A percentile compares a stretch with the other conserved stretches of the same genome.
These are phyloP conservation scores for Alosa alosa DNA, from an alignment of 2,113 vertebrate species.

Conservation along the genomic window DNA sequence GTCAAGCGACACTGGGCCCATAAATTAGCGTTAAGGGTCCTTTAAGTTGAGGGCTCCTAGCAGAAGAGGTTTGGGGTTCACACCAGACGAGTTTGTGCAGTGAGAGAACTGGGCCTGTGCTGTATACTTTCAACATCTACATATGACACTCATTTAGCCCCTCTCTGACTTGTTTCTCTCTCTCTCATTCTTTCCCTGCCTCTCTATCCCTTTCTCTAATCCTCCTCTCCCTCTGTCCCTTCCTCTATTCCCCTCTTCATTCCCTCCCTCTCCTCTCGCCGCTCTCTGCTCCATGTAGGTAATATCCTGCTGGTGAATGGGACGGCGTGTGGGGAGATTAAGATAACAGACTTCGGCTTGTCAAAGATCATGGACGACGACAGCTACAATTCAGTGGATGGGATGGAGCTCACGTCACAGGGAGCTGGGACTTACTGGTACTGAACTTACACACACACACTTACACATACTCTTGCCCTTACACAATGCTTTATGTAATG, in stretches of 20 bases:
- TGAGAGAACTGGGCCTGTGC: too few relatives aligned
- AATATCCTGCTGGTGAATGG: conserved; percentile 95
- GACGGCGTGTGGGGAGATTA: conserved; percentile 93
- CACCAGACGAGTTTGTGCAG: too few relatives aligned
- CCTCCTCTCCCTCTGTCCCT: too few relatives aligned
- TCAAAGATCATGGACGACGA: conserved; percentile 97
- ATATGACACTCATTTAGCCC: too few relatives aligned
- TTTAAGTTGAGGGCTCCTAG: too few relatives aligned
- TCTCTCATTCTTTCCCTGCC: not conserved
- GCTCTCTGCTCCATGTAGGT: conserved; percentile 63
- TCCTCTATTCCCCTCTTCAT: not conserved
- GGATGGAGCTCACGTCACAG: conserved; percentile 92
- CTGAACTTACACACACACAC: not conserved
- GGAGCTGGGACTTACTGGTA: conserved; percentile 94
- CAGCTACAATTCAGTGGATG: conserved; percentile 90
- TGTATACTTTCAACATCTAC: too few relatives aligned
- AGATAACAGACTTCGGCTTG: conserved; percentile 94
- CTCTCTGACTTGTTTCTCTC: too few relatives aligned
- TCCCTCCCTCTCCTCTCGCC: not conserved
- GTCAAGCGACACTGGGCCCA: too few relatives aligned
- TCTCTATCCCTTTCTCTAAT: not conserved
- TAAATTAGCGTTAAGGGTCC: too few relatives aligned
- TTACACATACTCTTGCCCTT: not conserved
- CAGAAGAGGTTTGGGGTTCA: too few relatives aligned
- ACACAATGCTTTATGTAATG: not conserved